Base-by-base conservation (phyloP, 2,797 vertebrate genomes). In the Taenioides sp. region DNA sequence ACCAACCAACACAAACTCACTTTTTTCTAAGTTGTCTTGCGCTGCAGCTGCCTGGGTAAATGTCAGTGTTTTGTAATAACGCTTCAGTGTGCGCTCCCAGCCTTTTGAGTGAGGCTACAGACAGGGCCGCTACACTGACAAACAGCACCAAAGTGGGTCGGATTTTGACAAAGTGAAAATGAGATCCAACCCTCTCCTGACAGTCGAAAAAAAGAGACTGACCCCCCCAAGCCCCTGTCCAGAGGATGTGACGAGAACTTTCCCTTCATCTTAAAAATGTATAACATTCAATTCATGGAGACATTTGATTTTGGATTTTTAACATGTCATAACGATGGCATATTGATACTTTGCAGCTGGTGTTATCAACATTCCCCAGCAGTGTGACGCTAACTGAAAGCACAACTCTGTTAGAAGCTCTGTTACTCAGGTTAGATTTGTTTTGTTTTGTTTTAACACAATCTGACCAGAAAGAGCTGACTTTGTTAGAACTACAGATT, bases 141-240 rank as follows among this genome's bases (percentile, higher is more conserved):
- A 55, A 62, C 57, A 11, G 14, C 49, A 17, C 37, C 73, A 79
- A 90, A 85, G 72, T 77, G 60, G 81, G 77, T 80, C 78, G 77
- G 63, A 84, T 74, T 75, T 74, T 72, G 74, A 74, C 70, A 74
- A 72, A 77, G 62, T 75, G 62, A 74, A 79, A 85, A 64, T 71
- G 37, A 18, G 76, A 86, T 64, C 50, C 73, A 64, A 57, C 47
- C 69, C 14, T 31, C 69, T 62, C 67, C 57, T 75, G 37, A 12
- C 14, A n/a, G 59, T 72, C 54, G 40, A 40, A 62, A 71, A 57
- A 31, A 67, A 66, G 28, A 16, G 31, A 75, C 73, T 73, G 72
- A 63, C 72, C 66, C 72, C 64, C 70, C 50, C 17, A n/a, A 65
- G 66, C 74, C 73, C 67, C 77, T 81, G 80, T 81, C 86, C 78